phyloP scores from a whole-genome alignment of 2,113 vertebrate genomes.

The Ageneiosus marmoratus region DNA sequence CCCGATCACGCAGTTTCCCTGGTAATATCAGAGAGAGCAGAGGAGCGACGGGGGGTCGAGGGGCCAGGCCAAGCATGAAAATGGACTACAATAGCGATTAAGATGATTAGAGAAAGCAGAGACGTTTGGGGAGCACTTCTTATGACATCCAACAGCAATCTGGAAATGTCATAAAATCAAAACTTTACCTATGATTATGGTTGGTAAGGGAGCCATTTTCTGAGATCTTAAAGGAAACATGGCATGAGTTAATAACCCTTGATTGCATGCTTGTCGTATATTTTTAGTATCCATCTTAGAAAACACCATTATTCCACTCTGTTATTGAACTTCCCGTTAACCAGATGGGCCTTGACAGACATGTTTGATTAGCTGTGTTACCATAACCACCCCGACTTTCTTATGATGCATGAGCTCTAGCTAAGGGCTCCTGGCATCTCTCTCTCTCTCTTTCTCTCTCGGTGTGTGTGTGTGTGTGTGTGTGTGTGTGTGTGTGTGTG shows the following conservation, averaged over 20 bases:
- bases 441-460: too few species aligned
- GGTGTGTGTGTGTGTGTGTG: slow-evolving; percentile 13
- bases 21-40: slow-evolving; percentile 71
- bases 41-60: slow-evolving; percentile 66
- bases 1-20: slow-evolving; percentile 69
- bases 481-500: slow-evolving; percentile 6
- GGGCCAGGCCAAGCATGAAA: slow-evolving; percentile 82
- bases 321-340: slow-evolving; percentile 41
- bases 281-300: slow-evolving; percentile 36
- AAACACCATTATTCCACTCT: slow-evolving; percentile 39
- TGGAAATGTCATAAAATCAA: slow-evolving; percentile 31
- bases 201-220: slow-evolving; percentile 24
- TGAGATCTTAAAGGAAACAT: slow-evolving; percentile 16
- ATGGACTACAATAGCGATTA: slow-evolving; percentile 82
- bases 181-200: slow-evolving; percentile 40
- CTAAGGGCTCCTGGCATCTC: slow-evolving; percentile 33
- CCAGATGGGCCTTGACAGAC: slow-evolving; percentile 41
- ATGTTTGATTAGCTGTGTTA: slow-evolving; percentile 50
- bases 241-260: slow-evolving; percentile 38
- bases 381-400: slow-evolving; percentile 42
- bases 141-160: slow-evolving; percentile 46
- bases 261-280: slow-evolving; percentile 30
- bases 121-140: slow-evolving; percentile 53
- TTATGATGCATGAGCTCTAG: slow-evolving; percentile 41
- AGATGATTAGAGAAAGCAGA: slow-evolving; percentile 73